A percentile compares a stretch with the other conserved stretches of the same genome.
Conservation (phyloP, 2,113 vertebrate genomes). For the Onychorhynchus coronatus region DNA sequence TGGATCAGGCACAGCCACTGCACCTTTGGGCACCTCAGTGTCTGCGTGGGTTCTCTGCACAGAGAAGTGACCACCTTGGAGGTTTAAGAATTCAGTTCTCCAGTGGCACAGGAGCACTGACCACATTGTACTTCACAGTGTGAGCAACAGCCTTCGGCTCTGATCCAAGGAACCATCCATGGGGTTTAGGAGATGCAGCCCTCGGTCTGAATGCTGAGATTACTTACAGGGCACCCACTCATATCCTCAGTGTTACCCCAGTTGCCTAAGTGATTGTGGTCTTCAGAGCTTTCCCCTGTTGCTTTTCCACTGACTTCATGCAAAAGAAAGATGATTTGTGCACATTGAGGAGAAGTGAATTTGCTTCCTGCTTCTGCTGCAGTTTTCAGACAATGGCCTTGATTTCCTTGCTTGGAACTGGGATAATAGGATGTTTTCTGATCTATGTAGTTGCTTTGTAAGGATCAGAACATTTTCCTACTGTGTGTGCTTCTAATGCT, state of each 20-base stretch:
- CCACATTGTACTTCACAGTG: accelerated
- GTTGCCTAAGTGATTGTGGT: not conserved
- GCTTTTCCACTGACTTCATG: not conserved
- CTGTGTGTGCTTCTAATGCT: not conserved
- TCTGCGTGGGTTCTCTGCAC: not conserved
- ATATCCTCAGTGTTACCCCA: not conserved
- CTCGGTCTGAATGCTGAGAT: not conserved
- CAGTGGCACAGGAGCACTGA: not conserved
- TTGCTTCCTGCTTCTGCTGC: slow-evolving; percentile 11
- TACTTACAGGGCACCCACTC: not conserved
- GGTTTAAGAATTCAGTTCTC: not conserved
- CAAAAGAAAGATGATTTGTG: slow-evolving; percentile 14
- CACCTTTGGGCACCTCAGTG: not conserved
- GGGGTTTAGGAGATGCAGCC: not conserved
- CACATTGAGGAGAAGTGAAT: not conserved
- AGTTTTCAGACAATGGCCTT: slow-evolving; percentile 44
- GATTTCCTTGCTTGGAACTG: slow-evolving; percentile 30
- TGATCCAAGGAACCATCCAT: accelerated
- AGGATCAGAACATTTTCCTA: not conserved
- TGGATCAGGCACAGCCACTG: not conserved
- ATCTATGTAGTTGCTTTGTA: not conserved
- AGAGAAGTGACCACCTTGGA: not conserved
- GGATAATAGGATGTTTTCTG: slow-evolving; percentile 26
- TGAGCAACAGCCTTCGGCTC: not conserved
- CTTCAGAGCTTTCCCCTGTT: not conserved